phyloP scores from a whole-genome alignment of 2,113 vertebrate genomes.

The Gambusia affinis region DNA sequence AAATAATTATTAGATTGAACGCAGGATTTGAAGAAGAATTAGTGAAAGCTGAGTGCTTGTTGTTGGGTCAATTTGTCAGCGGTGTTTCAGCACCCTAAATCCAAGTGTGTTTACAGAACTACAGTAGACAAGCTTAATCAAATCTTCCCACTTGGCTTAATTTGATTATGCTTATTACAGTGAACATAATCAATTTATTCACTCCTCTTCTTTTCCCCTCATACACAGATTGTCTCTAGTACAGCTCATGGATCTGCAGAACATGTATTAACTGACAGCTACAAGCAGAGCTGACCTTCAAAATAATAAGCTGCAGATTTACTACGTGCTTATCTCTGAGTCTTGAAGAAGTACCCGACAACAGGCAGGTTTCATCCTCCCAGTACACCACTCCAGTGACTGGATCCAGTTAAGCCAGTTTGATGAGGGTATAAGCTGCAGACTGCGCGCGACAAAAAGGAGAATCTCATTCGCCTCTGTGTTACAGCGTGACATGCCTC shows the following conservation, averaged over 20 bases:
- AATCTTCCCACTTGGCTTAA: background rate
- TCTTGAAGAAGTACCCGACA: background rate
- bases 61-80: background rate
- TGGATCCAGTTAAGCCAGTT: conserved; percentile 41
- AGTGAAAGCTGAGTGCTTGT: background rate
- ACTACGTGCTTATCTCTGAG: conserved; percentile 5
- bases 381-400: conserved; percentile 16
- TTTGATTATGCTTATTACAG: background rate
- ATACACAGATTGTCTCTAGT: background rate
- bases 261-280: background rate
- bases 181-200: conserved; percentile 2
- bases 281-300: conserved; percentile 22
- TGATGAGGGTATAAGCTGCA: conserved; percentile 43
- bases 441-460: conserved; percentile 22
- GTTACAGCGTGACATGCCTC: conserved; percentile 16
- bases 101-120: background rate
- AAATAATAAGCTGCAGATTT: conserved; percentile 8
- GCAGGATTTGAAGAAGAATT: too few species aligned
- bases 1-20: too few species aligned
- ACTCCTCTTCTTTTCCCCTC: background rate
- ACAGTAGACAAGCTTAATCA: background rate
- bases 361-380: conserved; percentile 11
- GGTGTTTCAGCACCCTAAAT: background rate
- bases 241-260: background rate
- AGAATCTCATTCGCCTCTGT: conserved; percentile 25